These are phyloP conservation scores for Scomberomorus guttatus DNA, from an alignment of 2,797 vertebrate species.

Conservation along the genomic window DNA sequence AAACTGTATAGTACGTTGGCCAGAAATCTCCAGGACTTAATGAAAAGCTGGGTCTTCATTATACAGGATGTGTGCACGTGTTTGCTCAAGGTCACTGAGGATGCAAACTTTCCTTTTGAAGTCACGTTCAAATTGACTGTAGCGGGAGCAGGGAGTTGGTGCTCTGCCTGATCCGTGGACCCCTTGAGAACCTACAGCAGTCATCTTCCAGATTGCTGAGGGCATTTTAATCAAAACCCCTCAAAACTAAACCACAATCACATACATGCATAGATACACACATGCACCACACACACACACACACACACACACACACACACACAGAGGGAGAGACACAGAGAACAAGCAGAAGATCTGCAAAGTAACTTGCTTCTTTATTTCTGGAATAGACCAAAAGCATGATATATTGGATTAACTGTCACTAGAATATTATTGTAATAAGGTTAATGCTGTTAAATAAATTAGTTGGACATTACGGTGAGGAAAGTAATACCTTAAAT, in stretches of 20 bases:
- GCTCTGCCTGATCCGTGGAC: conserved; percentile 41
- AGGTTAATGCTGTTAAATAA: not conserved
- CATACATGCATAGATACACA: conserved; percentile 20
- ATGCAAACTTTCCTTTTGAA: conserved; percentile 66
- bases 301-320: not conserved
- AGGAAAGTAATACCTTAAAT: not conserved
- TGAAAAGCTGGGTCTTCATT: conserved; percentile 47
- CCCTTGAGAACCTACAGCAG: conserved; percentile 44
- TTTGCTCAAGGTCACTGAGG: conserved; percentile 57
- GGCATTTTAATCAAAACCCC: conserved; percentile 66
- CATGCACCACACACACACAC: not conserved
- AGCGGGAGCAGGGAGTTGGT: conserved; percentile 32
- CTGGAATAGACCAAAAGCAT: not conserved
- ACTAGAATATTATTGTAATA: not conserved
- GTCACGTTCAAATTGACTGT: conserved; percentile 52
- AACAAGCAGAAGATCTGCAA: not conserved
- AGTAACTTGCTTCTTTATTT: not conserved
- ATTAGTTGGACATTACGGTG: not conserved
- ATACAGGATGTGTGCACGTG: conserved; percentile 11
- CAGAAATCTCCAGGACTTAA: conserved; percentile 4
- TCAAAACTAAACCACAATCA: conserved; percentile 35
- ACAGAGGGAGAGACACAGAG: not conserved
- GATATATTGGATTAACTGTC: not conserved
- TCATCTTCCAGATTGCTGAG: conserved; percentile 59
- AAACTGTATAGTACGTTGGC: not conserved